A percentile compares a stretch with the other conserved stretches of the same genome.
These are phyloP conservation scores for Pocillopora grandis DNA, from an alignment of 92 coral and sea anemone species.

Conservation along the genomic window DNA sequence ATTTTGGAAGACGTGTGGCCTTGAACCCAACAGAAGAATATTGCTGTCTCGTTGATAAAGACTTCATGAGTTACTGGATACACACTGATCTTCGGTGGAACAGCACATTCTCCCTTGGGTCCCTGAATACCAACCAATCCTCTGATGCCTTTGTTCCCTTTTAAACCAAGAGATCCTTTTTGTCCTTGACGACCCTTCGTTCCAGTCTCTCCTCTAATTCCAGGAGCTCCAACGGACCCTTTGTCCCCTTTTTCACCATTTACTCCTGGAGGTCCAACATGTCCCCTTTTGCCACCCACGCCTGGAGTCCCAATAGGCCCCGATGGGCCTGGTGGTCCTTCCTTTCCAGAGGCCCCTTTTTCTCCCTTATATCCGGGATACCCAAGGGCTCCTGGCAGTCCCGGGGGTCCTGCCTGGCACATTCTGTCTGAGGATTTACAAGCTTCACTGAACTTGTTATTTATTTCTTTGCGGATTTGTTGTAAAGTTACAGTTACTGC, in stretches of 20 bases:
- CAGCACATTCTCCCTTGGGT: too few species aligned
- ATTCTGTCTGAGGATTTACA: not conserved
- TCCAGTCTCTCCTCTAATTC: too few species aligned
- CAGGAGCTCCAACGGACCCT: constrained; percentile 40
- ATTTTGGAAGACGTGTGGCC: not conserved
- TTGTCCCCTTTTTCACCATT: constrained; percentile 46
- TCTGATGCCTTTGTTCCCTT: too few species aligned
- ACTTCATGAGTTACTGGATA: not conserved
- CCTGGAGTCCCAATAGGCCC: constrained; percentile 55
- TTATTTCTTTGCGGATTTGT: constrained; percentile 18
- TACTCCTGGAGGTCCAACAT: constrained; percentile 31
- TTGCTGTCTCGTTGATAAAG: not conserved
- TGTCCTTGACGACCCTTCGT: too few species aligned
- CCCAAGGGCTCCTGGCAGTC: too few species aligned
- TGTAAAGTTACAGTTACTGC: not conserved
- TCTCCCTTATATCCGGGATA: not conserved
- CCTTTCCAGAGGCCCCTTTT: constrained; percentile 36
- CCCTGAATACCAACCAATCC: too few species aligned
- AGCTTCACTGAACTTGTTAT: constrained; percentile 11
- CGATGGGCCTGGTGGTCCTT: constrained; percentile 19
- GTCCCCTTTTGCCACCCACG: constrained; percentile 14
- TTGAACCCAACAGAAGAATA: constrained; percentile 24
- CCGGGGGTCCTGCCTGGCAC: too few species aligned
- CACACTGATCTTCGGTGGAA: too few species aligned
- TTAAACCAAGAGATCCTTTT: too few species aligned